Evolutionary conservation across 2,113 vertebrate genomes (phyloP).

Genomic region (Boleophthalmus pectinirostris): DNA sequence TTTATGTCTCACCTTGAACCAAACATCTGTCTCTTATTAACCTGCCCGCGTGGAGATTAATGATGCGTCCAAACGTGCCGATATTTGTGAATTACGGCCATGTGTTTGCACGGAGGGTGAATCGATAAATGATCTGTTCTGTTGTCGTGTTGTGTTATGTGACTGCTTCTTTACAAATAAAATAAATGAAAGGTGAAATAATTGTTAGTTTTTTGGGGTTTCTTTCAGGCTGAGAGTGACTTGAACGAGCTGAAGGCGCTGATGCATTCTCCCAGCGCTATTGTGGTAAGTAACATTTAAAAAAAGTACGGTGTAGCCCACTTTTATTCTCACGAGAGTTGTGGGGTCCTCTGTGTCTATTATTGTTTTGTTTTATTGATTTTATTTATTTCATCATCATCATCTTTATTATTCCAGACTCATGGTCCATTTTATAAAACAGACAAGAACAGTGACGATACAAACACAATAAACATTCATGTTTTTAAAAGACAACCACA

Average conservation of each 20-base stretch:
- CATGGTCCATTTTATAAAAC: no score
- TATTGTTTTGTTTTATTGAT: no score
- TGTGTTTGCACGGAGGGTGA: not conserved
- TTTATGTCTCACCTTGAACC: not conserved
- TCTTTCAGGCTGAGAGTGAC: conserved; percentile 93
- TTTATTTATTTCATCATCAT: no score
- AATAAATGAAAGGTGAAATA: not conserved
- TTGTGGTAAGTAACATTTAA: conserved; percentile 86
- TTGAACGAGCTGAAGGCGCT: conserved; percentile 97
- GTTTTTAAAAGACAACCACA: no score
- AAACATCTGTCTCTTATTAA: not conserved
- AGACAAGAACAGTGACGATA: no score
- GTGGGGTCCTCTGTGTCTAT: no score
- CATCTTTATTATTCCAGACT: no score
- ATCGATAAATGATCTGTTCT: no score
- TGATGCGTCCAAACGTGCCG: not conserved
- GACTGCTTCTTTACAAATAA: not conserved
- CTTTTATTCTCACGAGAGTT: no score
- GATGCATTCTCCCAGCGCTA: conserved; percentile 96
- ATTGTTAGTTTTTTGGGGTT: conserved; percentile 70
- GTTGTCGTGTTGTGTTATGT: no score
- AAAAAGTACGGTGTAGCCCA: not conserved
- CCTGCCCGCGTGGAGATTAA: no score
- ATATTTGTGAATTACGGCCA: not conserved
- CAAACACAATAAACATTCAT: no score